A percentile compares a stretch with the other conserved stretches of the same genome.
Evolutionary conservation across 2,113 vertebrate species (phyloP).

Genomic region (Salvator merianae): DNA sequence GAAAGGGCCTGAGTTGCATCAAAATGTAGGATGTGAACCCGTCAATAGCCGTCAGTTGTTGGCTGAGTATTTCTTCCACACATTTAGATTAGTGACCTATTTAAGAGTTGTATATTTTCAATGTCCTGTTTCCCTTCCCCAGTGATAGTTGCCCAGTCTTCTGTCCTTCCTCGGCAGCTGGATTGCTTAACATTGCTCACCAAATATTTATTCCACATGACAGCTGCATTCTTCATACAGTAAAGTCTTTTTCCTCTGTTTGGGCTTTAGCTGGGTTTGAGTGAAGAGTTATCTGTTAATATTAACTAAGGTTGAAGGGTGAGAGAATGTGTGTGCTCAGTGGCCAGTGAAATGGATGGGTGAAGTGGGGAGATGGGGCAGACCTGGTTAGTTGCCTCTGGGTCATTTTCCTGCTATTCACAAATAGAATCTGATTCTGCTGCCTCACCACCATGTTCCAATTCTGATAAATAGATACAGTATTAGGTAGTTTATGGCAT

Average conservation of each 20-base stretch:
- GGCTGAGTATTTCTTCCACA: no score
- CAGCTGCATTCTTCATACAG: constrained; percentile 39
- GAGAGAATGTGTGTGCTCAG: background rate
- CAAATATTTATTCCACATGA: constrained; percentile 27
- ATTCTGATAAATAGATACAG: background rate
- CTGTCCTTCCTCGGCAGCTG: constrained; percentile 42
- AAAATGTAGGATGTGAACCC: no score
- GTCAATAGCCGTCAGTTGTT: no score
- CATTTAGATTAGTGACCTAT: no score
- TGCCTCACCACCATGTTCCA: background rate
- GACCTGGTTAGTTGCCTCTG: no score
- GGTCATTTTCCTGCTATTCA: no score
- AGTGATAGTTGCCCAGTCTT: constrained; percentile 42
- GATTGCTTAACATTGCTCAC: constrained; percentile 57
- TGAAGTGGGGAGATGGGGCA: background rate
- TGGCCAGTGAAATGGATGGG: background rate
- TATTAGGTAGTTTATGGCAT: background rate
- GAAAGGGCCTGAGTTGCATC: no score
- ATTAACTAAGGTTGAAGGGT: background rate
- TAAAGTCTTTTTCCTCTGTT: background rate
- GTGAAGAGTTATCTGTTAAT: background rate
- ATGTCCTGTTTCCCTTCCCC: background rate
- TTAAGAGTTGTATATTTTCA: background rate
- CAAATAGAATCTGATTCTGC: no score
- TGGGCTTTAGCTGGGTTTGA: background rate